Evolutionary conservation across 2,113 vertebrate genomes (phyloP).

Genomic region (Psephotus haematonotus): DNA sequence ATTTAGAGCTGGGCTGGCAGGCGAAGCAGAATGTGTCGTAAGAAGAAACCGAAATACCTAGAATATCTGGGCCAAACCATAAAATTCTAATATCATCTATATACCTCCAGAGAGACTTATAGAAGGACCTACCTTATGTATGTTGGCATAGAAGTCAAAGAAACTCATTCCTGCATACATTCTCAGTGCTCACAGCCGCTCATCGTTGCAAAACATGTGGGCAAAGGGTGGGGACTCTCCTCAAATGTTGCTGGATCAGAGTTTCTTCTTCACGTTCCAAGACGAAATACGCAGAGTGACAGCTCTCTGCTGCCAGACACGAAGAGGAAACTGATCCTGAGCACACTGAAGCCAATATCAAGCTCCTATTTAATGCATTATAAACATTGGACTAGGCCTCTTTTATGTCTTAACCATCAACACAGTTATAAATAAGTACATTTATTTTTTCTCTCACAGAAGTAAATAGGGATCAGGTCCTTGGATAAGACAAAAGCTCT

Average conservation of each 20-base stretch:
- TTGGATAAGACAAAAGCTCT: background rate
- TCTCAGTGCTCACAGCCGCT: background rate
- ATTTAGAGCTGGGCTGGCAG: slow-evolving; percentile 36
- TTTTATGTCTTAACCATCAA: background rate
- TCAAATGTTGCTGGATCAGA: background rate
- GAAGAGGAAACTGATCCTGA: background rate
- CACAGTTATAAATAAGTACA: background rate
- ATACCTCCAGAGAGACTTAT: background rate
- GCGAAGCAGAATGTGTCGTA: background rate
- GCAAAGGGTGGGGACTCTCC: background rate
- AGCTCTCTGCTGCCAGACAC: background rate
- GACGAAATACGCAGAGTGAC: background rate
- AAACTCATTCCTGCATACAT: background rate
- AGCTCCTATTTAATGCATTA: background rate
- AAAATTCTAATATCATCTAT: background rate
- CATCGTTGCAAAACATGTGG: background rate
- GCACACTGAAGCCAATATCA: background rate
- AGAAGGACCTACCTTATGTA: background rate
- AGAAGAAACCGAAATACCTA: background rate
- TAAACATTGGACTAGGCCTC: background rate
- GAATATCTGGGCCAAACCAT: background rate
- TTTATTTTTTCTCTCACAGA: background rate
- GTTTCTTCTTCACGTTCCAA: background rate
- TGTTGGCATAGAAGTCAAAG: background rate
- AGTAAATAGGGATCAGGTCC: background rate